phyloP scores from a whole-genome alignment of 2,888 invertebrate genomes.

The Scrobipalpa costella region DNA sequence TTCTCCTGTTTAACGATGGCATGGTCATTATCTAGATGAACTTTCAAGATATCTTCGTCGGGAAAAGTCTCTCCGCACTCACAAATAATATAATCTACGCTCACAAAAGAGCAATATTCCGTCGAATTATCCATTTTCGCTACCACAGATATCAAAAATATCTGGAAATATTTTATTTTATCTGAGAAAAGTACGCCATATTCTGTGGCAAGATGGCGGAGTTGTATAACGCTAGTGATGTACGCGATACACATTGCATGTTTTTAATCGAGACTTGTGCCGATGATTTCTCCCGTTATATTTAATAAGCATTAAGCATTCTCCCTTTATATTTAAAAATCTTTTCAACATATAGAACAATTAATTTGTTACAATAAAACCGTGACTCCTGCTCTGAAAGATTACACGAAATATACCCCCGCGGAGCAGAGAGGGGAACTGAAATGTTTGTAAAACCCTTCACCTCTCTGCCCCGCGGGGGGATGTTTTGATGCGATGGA shows the following conservation, averaged over 20 bases:
- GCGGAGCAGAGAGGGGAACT: no score
- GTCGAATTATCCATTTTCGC: conserved; percentile 37
- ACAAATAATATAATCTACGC: conserved; percentile 69
- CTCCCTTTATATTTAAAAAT: no score
- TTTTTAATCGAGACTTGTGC: no score
- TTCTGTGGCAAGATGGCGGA: conserved; percentile 24
- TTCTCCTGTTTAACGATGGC: conserved; percentile 47
- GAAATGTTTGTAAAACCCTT: no score
- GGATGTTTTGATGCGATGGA: no score
- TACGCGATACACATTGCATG: not conserved
- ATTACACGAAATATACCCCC: no score
- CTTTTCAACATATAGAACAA: no score
- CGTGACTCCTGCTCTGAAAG: no score
- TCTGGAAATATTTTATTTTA: conserved; percentile 23
- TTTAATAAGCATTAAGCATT: no score
- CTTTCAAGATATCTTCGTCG: conserved; percentile 53
- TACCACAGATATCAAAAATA: conserved; percentile 57
- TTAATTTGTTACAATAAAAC: no score
- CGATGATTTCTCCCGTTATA: no score
- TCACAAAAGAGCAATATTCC: conserved; percentile 55
- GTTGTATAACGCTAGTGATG: conserved; percentile 22
- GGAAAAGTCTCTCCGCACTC: conserved; percentile 66
- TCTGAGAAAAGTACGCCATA: conserved; percentile 25
- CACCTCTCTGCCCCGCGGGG: no score
- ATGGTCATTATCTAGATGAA: conserved; percentile 57